Evolutionary conservation across 2,113 vertebrate species (phyloP).

Genomic region (Alectura lathami): DNA sequence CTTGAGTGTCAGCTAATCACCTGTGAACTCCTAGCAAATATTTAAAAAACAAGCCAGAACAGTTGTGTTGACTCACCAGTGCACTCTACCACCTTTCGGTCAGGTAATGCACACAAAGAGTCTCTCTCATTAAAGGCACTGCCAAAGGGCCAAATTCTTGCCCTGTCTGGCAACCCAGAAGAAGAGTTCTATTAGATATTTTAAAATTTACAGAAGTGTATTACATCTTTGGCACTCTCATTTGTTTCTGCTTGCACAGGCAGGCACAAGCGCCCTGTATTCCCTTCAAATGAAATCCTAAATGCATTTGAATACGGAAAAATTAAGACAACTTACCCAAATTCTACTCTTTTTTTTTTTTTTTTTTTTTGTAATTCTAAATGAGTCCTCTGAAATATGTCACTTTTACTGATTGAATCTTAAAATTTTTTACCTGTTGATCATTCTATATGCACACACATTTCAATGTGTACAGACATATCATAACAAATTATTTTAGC

Average conservation of each 20-base stretch:
- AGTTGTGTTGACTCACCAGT: constrained; percentile 10
- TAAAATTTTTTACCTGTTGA: background rate
- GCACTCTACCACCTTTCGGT: background rate
- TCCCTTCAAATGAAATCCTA: background rate
- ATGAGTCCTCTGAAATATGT: background rate
- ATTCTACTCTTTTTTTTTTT: background rate
- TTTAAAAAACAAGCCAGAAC: constrained; percentile 39
- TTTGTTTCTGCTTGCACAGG: background rate
- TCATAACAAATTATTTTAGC: background rate
- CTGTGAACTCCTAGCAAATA: constrained; percentile 21
- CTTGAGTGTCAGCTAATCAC: constrained; percentile 5
- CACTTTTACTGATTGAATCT: background rate
- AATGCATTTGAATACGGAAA: background rate
- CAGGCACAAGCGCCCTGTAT: background rate
- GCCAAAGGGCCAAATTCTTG: background rate
- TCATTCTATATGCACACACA: background rate
- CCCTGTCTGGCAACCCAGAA: background rate
- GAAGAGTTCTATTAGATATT: background rate
- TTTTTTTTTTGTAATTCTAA: background rate
- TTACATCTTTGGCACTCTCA: background rate
- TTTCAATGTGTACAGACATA: background rate
- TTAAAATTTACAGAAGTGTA: background rate
- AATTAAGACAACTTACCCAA: background rate
- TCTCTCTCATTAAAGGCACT: background rate
- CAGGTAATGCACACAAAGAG: background rate